Conservation (phyloP, 2,888 invertebrate genomes). For the Nysson spinosus region DNA sequence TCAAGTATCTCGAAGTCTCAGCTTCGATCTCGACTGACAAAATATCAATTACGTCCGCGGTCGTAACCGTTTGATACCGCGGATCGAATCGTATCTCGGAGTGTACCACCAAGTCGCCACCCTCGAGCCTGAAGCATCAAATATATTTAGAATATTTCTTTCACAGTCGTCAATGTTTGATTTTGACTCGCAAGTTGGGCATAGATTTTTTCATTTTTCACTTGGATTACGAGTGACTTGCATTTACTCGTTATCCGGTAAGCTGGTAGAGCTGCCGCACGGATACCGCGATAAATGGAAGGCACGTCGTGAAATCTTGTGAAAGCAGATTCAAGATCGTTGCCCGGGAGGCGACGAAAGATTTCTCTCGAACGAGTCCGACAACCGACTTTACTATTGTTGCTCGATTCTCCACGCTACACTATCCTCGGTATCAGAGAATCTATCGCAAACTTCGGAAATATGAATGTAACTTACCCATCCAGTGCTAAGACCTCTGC, state of each 20-base stretch:
- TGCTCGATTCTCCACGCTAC: neutral
- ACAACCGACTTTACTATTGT: neutral
- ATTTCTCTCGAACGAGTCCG: slow-evolving; percentile 25
- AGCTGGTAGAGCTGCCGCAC: too few species aligned
- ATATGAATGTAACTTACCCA: slow-evolving; percentile 81
- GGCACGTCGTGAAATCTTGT: slow-evolving; percentile 35
- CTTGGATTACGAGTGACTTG: too few species aligned
- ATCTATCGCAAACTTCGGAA: slow-evolving; percentile 9
- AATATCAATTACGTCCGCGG: slow-evolving; percentile 83
- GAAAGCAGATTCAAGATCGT: slow-evolving; percentile 32
- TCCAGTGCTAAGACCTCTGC: slow-evolving; percentile 91
- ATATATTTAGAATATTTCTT: neutral
- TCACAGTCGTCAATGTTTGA: too few species aligned
- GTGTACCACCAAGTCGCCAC: slow-evolving; percentile 87
- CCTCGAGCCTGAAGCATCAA: slow-evolving; percentile 79
- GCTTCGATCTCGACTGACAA: slow-evolving; percentile 83
- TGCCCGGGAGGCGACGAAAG: slow-evolving; percentile 1
- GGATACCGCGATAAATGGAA: slow-evolving; percentile 5
- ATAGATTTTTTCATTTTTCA: too few species aligned
- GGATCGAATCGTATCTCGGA: slow-evolving; percentile 93
- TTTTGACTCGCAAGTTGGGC: too few species aligned
- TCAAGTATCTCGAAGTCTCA: slow-evolving; percentile 80
- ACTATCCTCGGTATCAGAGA: too few species aligned
- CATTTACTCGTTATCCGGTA: too few species aligned
- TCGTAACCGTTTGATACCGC: slow-evolving; percentile 82